Percentiles rank a stretch among this genome's conserved stretches.
Conservation (phyloP, 2,888 invertebrate genomes). For the Drosophila eohydei region DNA sequence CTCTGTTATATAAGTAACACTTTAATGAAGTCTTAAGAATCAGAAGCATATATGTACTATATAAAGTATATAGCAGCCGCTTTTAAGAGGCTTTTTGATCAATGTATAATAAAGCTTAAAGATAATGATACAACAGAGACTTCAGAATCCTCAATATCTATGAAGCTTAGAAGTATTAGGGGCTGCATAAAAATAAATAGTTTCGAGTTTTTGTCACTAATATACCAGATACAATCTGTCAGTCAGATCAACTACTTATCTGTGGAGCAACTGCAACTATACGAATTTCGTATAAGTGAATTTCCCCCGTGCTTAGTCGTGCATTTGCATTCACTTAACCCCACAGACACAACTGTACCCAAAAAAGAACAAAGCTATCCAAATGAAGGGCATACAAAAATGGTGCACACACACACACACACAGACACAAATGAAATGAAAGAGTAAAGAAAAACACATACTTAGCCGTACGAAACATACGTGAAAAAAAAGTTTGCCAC, state of each 20-base stretch:
- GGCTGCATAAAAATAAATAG: no score
- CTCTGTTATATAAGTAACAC: no score
- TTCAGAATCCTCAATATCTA: no score
- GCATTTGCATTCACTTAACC: slow-evolving; percentile 63
- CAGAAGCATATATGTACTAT: no score
- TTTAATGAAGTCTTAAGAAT: no score
- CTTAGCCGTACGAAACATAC: slow-evolving; percentile 45
- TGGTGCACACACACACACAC: slow-evolving; percentile 39
- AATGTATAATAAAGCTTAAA: no score
- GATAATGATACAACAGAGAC: no score
- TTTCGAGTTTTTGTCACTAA: not conserved
- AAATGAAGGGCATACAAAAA: slow-evolving; percentile 77
- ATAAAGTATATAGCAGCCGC: no score
- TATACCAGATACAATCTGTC: not conserved
- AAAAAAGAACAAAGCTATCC: slow-evolving; percentile 69
- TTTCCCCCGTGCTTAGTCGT: slow-evolving; percentile 42
- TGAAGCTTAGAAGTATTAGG: no score
- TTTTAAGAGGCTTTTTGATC: no score
- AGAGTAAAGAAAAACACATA: slow-evolving; percentile 35
- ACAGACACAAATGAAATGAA: slow-evolving; percentile 5
- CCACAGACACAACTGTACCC: slow-evolving; percentile 74
- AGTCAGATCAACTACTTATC: not conserved
- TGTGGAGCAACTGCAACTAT: slow-evolving; percentile 4
- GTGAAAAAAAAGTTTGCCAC: slow-evolving; percentile 73
- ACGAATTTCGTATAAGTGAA: slow-evolving; percentile 26